These are phyloP conservation scores for Aspidiotus destructor DNA, from an alignment of 2,888 invertebrate genomes.

Conservation along the genomic window DNA sequence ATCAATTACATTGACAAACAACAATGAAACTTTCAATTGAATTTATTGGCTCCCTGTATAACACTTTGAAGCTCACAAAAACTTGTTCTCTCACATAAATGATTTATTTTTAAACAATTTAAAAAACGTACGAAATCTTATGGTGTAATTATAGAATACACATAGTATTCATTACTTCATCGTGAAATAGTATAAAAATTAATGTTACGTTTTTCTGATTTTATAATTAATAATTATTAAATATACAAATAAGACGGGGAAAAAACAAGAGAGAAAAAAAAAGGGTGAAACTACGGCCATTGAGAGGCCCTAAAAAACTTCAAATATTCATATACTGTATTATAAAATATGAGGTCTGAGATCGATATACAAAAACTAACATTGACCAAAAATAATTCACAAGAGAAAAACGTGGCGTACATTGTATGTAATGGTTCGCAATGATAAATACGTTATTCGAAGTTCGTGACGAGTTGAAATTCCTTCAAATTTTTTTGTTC, in stretches of 20 bases:
- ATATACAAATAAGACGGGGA: background rate
- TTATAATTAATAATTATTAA: background rate
- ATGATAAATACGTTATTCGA: conserved; percentile 2
- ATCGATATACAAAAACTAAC: too few species aligned
- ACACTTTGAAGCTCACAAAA: conserved; percentile 31
- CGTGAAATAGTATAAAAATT: conserved; percentile 15
- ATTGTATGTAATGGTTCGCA: background rate
- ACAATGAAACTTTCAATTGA: too few species aligned
- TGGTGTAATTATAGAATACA: conserved; percentile 25
- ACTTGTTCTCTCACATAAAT: conserved; percentile 5
- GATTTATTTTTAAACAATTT: conserved; percentile 18
- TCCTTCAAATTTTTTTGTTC: too few species aligned
- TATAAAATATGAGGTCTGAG: conserved; percentile 25
- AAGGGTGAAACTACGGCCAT: background rate
- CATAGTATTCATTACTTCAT: conserved; percentile 4
- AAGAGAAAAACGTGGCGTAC: background rate
- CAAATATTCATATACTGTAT: conserved; percentile 27
- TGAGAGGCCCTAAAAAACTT: background rate
- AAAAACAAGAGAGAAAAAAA: conserved; percentile 16
- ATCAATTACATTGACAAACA: too few species aligned
- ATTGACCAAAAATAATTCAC: conserved; percentile 25
- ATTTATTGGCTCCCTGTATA: background rate
- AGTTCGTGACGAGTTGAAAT: too few species aligned
- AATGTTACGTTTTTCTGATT: background rate
- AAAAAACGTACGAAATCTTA: conserved; percentile 28